Base-by-base conservation (phyloP, 1,140 invertebrate species). In the Meloidogyne chitwoodi region DNA sequence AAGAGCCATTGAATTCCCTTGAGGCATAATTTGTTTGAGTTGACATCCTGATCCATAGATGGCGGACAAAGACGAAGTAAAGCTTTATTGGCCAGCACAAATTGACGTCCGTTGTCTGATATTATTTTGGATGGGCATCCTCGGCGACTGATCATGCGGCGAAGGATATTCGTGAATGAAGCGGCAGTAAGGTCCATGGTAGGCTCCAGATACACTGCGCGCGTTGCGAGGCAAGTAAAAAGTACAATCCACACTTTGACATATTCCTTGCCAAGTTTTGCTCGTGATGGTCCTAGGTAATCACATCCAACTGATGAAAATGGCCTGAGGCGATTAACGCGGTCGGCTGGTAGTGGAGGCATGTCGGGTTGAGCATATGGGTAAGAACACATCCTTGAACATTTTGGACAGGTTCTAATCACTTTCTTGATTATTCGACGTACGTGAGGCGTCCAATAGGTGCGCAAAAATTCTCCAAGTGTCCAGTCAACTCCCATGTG, bases 131-230 rank as follows among this genome's bases (percentile, higher is more conserved):
- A n/a, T n/a, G 81, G 81, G 14, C 41, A 75, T 67, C 86, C 87
- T 66, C 84, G 72, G 75, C 83, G 31, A 12, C 85, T 81, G 27
- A 87, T 77, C 73, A 89, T 88, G 22, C 87, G 64, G 69, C 76
- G 63, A 0, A 88, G 78, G 19, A 77, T 78, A 62, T 79, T 75
- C 14, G 87, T 72, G 44, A 84, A 86, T 6, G 56, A 76, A 56
- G 85, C 77, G 29, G 87, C 79, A 5, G 74, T 78, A 19, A 88
- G 67, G 74, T 84, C 81, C 29, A 26, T 67, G 0, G 88, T 83
- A 0, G 87, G 71, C 68, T 89, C 88, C 26, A 90, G 26, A 74
- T 90, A 88, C 1, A 90, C 80, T 0, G 88, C 88, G 71, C 88
- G 80, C 83, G 87, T 66, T n/a, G n/a, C n/a, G n/a, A n/a, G n/a